Conservation (phyloP, 2,797 vertebrate species). For the Sebastes taczanowskii region DNA sequence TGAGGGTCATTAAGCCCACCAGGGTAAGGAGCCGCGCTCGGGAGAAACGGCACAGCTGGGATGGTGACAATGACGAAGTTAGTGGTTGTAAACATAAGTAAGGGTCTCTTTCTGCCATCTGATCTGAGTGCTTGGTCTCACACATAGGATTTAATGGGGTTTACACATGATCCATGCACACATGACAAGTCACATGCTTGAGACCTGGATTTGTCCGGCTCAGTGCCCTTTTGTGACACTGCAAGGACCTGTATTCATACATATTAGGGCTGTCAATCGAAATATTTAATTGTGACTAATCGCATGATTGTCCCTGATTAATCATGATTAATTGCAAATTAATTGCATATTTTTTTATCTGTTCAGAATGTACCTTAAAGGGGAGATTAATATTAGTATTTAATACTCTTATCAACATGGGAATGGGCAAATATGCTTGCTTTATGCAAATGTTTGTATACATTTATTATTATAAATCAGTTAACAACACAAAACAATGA, state of each 20-base stretch:
- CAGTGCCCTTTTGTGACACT: slow-evolving; percentile 29
- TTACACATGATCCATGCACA: slow-evolving; percentile 38
- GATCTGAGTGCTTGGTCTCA: slow-evolving; percentile 52
- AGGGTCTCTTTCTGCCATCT: slow-evolving; percentile 47
- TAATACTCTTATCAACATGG: no score
- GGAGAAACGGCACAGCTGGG: slow-evolving; percentile 58
- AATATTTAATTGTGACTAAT: no score
- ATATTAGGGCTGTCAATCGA: not conserved
- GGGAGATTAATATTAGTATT: no score
- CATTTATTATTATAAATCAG: no score
- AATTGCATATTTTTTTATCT: no score
- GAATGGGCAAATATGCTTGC: no score
- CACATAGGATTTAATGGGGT: slow-evolving; percentile 41
- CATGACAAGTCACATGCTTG: slow-evolving; percentile 55
- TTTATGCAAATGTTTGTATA: no score
- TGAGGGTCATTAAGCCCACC: slow-evolving; percentile 69
- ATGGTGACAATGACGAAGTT: slow-evolving; percentile 67
- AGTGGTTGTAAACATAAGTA: slow-evolving; percentile 55
- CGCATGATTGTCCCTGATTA: no score
- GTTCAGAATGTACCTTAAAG: no score
- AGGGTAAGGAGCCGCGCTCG: slow-evolving; percentile 29
- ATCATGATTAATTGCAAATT: no score
- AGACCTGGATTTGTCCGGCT: slow-evolving; percentile 45
- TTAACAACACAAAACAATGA: no score
- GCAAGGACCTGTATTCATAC: slow-evolving; percentile 10